Conservation (phyloP, 1,140 invertebrate genomes). For the Sipha flava region DNA sequence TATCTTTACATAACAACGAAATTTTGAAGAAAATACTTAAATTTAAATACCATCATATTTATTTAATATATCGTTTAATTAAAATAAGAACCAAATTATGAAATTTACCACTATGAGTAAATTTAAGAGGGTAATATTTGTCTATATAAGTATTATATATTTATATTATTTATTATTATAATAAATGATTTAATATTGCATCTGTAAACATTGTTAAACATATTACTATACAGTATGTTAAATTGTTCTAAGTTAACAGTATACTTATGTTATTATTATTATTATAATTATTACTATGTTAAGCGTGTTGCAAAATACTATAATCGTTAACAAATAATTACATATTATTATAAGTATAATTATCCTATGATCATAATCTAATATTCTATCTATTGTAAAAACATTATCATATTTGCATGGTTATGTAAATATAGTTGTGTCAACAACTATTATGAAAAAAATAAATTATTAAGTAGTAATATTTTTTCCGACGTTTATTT, state of each 20-base stretch:
- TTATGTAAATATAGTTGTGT: neutral
- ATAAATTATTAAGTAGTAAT: neutral
- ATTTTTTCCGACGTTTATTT: neutral
- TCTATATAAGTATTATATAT: neutral
- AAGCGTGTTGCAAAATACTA: neutral
- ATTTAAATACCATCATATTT: too few species aligned
- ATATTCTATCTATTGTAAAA: neutral
- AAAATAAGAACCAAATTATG: too few species aligned
- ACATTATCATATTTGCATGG: constrained; percentile 1
- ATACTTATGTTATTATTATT: neutral
- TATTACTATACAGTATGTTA: neutral
- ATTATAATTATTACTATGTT: neutral
- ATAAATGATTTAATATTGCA: neutral
- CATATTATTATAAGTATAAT: neutral
- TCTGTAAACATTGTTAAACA: neutral
- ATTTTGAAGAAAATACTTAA: too few species aligned
- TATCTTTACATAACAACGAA: too few species aligned
- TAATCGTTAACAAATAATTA: neutral
- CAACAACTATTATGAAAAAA: neutral
- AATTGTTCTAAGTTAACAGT: neutral
- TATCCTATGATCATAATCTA: neutral
- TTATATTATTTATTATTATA: neutral
- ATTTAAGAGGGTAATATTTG: neutral
- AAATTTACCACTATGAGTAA: neutral
- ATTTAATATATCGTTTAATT: too few species aligned